Evolutionary conservation across 1,140 invertebrate species (phyloP), one percentile per base, ranked within the genome.

Genomic region (Himalopsyche phryganea): DNA sequence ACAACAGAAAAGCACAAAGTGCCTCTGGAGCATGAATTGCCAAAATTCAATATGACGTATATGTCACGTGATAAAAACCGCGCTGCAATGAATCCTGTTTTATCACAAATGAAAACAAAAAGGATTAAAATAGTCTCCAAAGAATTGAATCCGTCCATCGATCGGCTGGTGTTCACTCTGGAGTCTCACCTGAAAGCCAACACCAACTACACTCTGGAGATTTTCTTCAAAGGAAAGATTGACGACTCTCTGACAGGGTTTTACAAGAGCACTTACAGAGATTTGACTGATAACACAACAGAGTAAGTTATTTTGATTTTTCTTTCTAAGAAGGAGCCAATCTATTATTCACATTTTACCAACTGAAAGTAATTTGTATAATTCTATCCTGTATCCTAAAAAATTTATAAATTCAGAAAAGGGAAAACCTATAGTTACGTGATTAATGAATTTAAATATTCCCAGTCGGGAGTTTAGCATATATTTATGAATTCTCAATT

Each of bases 191-290:
- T 85, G 1, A 56, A 54, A 7, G 61, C 65, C 1, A 67, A 72
- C 33, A 61, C 67, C 0, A 62, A 71, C 28, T 77, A 85, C 18
- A 75, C 67, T 1, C 69, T 85, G 2, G 67, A 77, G 15, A 69
- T 86, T 28, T 60, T 66, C 0, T 86, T 83, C 61, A 69, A 64
- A 1, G 83, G 84, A 50, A 56, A 66, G 1, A 78, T 86, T 52
- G 75, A 78, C 18, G 77, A 83, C 52, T 80, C 83, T 2, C 76
- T 87, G 68, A 80, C 81, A 41, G 92, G 92, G 10, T 93, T 95
- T 71, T 96, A 95, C 68, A 83, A 83, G 58, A 92, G 89, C 67
- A 83, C 75, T 6, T 94, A 94, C 66, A 73, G 69, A 18, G 74
- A 81, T 45, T 67, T 46, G 50, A 69, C 68, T 56, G 68, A 69